These are phyloP conservation scores for Petrocephalus schoutedeni DNA, from an alignment of 2,797 vertebrate genomes.

Conservation along the genomic window DNA sequence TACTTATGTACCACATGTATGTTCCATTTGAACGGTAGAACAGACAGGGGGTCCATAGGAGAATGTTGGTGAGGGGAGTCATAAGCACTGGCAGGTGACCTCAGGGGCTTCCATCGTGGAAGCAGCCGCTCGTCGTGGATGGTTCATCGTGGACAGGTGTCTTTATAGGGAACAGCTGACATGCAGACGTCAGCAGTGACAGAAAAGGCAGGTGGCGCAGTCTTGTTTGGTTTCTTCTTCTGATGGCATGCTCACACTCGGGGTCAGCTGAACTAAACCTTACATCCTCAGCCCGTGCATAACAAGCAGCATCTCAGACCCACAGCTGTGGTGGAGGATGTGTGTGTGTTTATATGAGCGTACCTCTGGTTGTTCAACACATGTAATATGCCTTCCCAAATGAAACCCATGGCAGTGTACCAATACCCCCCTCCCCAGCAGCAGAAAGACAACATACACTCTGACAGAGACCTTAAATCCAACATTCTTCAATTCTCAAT, in stretches of 20 bases:
- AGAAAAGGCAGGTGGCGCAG: not conserved
- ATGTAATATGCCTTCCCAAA: too few species aligned
- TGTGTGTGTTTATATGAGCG: too few species aligned
- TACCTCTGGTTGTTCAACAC: too few species aligned
- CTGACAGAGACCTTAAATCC: not conserved
- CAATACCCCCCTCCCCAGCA: not conserved
- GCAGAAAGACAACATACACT: not conserved
- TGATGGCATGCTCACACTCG: not conserved
- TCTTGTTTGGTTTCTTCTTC: not conserved
- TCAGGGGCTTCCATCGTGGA: not conserved
- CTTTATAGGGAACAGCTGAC: not conserved
- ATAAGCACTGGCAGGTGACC: not conserved
- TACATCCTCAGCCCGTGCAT: not conserved
- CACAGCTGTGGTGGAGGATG: not conserved
- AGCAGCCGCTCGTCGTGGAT: not conserved
- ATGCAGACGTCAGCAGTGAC: not conserved
- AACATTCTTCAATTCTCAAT: not conserved
- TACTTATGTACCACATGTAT: not conserved
- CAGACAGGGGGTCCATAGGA: slow-evolving; percentile 1
- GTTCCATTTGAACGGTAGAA: not conserved
- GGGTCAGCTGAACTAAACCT: not conserved
- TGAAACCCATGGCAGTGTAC: not conserved
- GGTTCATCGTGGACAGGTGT: not conserved
- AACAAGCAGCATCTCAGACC: not conserved
- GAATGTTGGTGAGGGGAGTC: not conserved